These are phyloP conservation scores for Physella acuta DNA, from an alignment of 1,140 invertebrate genomes.

Conservation along the genomic window DNA sequence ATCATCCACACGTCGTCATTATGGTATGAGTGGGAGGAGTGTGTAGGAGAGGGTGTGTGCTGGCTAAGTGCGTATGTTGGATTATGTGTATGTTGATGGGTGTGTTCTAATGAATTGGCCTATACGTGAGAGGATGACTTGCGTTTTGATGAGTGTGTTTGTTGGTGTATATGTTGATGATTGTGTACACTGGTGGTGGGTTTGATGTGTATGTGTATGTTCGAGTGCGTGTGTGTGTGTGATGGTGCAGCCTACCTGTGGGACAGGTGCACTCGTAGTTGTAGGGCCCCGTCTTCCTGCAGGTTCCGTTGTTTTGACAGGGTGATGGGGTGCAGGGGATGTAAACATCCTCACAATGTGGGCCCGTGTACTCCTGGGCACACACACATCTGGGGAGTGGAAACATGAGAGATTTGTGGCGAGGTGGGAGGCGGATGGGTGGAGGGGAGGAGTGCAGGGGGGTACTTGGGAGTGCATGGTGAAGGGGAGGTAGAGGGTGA, in stretches of 20 bases:
- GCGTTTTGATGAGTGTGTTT: not conserved
- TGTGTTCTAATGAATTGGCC: too few relatives aligned
- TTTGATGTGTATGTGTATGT: not conserved
- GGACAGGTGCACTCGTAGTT: constrained; percentile 50
- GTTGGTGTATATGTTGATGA: not conserved
- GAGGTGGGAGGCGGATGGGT: not conserved
- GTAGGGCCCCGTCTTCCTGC: constrained; percentile 34
- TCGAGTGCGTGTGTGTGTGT: not conserved
- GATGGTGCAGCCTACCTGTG: constrained; percentile 36
- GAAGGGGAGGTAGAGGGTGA: not conserved
- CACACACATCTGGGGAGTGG: constrained; percentile 43
- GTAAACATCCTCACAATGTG: constrained; percentile 42
- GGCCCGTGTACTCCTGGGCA: constrained; percentile 39
- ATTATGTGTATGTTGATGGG: too few relatives aligned
- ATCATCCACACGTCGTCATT: too few relatives aligned
- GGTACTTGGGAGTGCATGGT: not conserved
- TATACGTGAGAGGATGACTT: too few relatives aligned
- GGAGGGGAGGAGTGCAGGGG: not conserved
- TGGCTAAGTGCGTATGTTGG: too few relatives aligned
- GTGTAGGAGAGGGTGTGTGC: too few relatives aligned
- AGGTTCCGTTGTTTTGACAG: constrained; percentile 52
- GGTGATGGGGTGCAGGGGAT: constrained; percentile 48
- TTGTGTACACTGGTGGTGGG: too few relatives aligned
- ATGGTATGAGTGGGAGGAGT: too few relatives aligned
- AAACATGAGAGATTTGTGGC: too few relatives aligned